Conservation (phyloP, 2,888 invertebrate genomes). For the Drosophila melanosoma region DNA sequence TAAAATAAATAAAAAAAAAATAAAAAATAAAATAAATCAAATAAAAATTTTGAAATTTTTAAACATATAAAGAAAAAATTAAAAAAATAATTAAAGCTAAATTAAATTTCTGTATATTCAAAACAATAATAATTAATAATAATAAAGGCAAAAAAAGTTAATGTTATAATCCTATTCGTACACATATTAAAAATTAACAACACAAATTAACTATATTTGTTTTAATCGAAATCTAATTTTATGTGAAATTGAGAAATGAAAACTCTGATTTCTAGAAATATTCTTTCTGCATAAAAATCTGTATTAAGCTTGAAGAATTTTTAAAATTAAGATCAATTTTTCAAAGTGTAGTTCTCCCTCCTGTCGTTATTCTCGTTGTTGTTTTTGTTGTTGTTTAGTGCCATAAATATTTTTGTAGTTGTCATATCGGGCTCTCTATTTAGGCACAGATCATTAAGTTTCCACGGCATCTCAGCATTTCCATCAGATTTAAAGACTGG, state of each 20-base stretch:
- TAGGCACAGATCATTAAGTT: constrained; percentile 80
- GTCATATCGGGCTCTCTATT: constrained; percentile 76
- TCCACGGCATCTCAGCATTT: constrained; percentile 47
- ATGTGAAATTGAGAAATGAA: neutral
- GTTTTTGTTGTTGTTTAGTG: constrained; percentile 55
- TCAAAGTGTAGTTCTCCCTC: constrained; percentile 36
- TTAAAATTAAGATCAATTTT: neutral
- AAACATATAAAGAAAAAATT: too few species aligned
- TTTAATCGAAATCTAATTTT: too few species aligned
- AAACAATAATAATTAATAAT: too few species aligned
- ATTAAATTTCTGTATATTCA: too few species aligned
- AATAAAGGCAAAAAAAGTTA: too few species aligned
- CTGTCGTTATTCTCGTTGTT: constrained; percentile 29
- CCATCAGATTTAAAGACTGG: constrained; percentile 72
- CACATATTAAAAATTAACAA: too few species aligned
- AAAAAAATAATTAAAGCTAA: too few species aligned
- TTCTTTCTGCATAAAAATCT: neutral
- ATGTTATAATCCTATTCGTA: too few species aligned
- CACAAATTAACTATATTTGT: too few species aligned
- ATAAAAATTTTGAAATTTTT: too few species aligned
- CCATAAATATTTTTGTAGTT: constrained; percentile 73
- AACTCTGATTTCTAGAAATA: neutral
- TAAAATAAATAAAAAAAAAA: too few species aligned
- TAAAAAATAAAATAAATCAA: too few species aligned
- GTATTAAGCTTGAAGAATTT: neutral